phyloP scores from a whole-genome alignment of 2,888 invertebrate genomes.

The Cephus pulcher region DNA sequence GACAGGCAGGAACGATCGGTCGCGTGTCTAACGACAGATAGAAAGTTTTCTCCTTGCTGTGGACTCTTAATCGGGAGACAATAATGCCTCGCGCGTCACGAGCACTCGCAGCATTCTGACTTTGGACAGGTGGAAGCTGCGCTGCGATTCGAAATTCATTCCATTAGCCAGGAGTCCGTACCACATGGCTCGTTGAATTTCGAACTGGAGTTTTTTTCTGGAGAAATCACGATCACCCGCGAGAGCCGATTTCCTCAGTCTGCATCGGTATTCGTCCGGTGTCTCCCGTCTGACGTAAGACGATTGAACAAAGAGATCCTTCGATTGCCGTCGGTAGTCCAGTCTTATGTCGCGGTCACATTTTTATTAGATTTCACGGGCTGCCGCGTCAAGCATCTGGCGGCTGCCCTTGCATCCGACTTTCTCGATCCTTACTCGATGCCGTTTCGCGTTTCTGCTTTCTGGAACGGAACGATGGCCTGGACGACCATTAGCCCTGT shows the following conservation, averaged over 20 bases:
- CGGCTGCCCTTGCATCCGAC: conserved; percentile 2
- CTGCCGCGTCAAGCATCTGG: neutral
- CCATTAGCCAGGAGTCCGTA: too few relatives aligned
- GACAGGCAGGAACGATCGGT: conserved; percentile 36
- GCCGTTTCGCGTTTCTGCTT: neutral
- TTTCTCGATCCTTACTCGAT: conserved; percentile 1
- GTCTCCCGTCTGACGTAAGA: neutral
- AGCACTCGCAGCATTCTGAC: neutral
- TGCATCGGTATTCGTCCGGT: neutral
- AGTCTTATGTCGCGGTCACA: neutral
- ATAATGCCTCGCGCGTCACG: neutral
- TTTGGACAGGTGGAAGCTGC: neutral
- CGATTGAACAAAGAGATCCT: neutral
- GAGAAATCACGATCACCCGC: neutral
- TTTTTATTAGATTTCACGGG: conserved; percentile 12
- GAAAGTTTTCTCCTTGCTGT: conserved; percentile 46
- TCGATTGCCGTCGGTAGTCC: neutral
- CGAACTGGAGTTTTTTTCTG: neutral
- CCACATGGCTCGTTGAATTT: neutral
- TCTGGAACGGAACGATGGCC: conserved; percentile 9
- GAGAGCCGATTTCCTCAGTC: neutral
- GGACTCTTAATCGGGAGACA: neutral
- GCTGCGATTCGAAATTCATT: neutral
- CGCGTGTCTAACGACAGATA: conserved; percentile 54
- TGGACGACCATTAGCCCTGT: conserved; percentile 10